Evolutionary conservation across 1,140 invertebrate genomes (phyloP), one percentile per base, ranked within the genome.

Genomic region (Cephus cinctus): DNA sequence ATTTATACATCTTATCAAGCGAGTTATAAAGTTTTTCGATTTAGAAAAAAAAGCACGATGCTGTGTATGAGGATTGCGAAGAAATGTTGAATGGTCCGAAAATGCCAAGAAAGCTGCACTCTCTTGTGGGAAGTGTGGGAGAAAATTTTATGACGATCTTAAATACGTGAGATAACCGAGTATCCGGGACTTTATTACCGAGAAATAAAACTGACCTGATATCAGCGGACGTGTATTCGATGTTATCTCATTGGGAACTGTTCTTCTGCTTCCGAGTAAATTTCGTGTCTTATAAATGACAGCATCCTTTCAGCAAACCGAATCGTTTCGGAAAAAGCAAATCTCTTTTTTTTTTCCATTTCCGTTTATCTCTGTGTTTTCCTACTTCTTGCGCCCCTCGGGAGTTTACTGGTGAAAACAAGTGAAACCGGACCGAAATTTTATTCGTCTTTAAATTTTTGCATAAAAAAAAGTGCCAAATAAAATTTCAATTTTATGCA

Each of bases 181-280:
- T 30, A 9, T 18, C 34, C 34, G 34, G 34, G 19, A 8, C 8
- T 36, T 36, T 36, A 36, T 18, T 12, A 36, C 6, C 8, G 15
- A 11, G 34, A 36, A 36, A 36, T 36, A 36, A n/a, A 36, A 36
- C 34, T 14, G 34, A 36, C 34, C 34, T 12, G 19, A 36, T 36
- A 36, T 9, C 34, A 36, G 34, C 15, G 15, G 34, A 36, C 34
- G 11, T 36, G 34, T 11, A 36, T 36, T 14, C 15, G 34, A 36
- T 36, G 3, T 18, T 36, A 36, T 36, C 34, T 36, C 5, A 30
- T 36, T 11, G 34, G 34, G 8, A 36, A 15, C 8, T 15, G 27
- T n/a, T n/a, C n/a, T n/a, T n/a, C n/a, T n/a, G n/a, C n/a, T n/a
- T n/a, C n/a, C n/a, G 8, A 8, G 14, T 6, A 36, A 36, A 36